Evolutionary conservation across 2,888 invertebrate species (phyloP).

Genomic region (Cybosia mesomella): DNA sequence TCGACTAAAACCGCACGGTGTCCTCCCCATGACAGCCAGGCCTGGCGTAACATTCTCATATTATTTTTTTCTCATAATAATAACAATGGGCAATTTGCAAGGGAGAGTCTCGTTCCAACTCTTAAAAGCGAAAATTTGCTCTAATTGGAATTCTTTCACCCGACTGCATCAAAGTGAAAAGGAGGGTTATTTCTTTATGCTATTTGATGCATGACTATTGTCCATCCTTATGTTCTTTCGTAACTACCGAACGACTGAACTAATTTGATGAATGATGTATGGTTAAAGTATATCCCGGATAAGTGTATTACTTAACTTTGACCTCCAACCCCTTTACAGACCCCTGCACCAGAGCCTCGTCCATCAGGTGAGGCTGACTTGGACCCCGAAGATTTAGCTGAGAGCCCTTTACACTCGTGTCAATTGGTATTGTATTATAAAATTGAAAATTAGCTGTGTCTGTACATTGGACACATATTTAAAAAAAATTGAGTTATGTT

Average conservation of each 20-base stretch:
- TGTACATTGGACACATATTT: too few species aligned
- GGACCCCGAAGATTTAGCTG: too few species aligned
- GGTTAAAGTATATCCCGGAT: neutral
- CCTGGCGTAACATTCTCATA: neutral
- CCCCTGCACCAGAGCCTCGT: too few species aligned
- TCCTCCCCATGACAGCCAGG: constrained; percentile 7
- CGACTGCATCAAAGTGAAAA: neutral
- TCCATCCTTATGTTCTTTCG: neutral
- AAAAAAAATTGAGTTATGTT: too few species aligned
- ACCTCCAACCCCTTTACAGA: too few species aligned
- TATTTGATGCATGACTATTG: neutral
- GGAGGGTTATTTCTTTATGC: neutral
- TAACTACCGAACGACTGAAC: neutral
- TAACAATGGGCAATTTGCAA: neutral
- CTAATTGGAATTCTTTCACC: neutral
- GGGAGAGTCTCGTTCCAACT: neutral
- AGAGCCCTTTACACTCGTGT: too few species aligned
- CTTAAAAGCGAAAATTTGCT: neutral
- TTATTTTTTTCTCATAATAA: constrained; percentile 2
- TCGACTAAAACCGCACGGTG: too few species aligned
- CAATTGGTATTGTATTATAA: too few species aligned
- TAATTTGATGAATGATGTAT: neutral
- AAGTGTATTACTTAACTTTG: too few species aligned
- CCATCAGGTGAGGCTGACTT: too few species aligned
- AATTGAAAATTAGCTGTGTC: too few species aligned